Evolutionary conservation across 2,113 vertebrate genomes (phyloP).

Genomic region (Rhinoderma darwinii): DNA sequence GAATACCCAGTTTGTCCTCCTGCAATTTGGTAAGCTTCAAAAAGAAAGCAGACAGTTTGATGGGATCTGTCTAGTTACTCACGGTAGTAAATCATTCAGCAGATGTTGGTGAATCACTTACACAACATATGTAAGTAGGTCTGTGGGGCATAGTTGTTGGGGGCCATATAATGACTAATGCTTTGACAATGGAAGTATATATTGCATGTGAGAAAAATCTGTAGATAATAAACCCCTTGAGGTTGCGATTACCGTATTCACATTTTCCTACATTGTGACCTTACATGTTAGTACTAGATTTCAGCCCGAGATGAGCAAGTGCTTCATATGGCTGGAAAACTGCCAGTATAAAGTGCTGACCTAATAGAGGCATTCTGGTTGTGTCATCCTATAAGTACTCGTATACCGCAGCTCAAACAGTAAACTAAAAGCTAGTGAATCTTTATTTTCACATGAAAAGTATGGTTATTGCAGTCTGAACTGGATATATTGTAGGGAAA

Average conservation of each 20-base stretch:
- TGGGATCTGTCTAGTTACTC: neutral
- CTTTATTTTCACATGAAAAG: neutral
- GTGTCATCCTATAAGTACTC: neutral
- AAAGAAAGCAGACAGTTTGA: neutral
- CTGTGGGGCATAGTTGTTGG: neutral
- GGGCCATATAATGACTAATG: neutral
- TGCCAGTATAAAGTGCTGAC: slow-evolving; percentile 3
- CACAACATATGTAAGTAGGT: neutral
- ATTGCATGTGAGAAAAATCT: neutral
- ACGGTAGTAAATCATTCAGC: neutral
- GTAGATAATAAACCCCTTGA: neutral
- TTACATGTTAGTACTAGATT: neutral
- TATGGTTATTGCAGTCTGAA: neutral
- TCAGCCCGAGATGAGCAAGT: neutral
- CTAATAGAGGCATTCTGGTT: neutral
- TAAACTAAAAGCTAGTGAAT: neutral
- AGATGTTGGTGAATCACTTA: slow-evolving; percentile 44
- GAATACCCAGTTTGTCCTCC: slow-evolving; percentile 11
- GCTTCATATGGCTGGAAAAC: neutral
- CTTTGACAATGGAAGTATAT: neutral
- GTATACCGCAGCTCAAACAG: neutral
- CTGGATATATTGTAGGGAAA: neutral
- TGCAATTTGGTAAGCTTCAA: slow-evolving; percentile 11
- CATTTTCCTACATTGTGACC: neutral
- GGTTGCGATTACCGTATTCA: neutral